A percentile compares a stretch with the other conserved stretches of the same genome.
Conservation (phyloP, 2,888 invertebrate genomes). For the Bembecia ichneumoniformis region DNA sequence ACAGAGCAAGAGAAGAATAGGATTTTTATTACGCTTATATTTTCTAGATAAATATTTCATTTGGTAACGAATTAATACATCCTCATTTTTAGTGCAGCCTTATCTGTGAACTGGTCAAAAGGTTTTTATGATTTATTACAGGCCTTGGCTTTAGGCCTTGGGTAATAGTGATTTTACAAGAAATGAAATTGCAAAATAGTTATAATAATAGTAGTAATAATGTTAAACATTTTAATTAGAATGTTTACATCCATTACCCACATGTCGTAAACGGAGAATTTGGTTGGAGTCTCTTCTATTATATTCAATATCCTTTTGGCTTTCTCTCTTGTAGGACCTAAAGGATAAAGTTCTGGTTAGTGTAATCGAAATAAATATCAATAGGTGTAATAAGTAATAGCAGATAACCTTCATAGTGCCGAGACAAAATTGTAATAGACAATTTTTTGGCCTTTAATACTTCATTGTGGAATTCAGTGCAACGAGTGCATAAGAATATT, state of each 20-base stretch:
- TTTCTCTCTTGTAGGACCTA: slow-evolving; percentile 42
- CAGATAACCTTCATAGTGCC: slow-evolving; percentile 31
- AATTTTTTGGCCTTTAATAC: slow-evolving; percentile 37
- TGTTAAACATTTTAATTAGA: slow-evolving; percentile 19
- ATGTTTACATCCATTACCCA: slow-evolving; percentile 22
- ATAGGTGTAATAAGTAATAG: background rate
- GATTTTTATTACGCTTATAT: too few species aligned
- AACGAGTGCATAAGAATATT: slow-evolving; percentile 23
- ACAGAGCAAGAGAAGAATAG: too few species aligned
- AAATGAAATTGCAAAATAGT: slow-evolving; percentile 20
- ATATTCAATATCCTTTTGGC: slow-evolving; percentile 41
- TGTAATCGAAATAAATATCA: too few species aligned
- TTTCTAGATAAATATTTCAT: too few species aligned
- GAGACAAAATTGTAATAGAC: slow-evolving; percentile 31
- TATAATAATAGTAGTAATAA: slow-evolving; percentile 20
- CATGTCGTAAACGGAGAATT: slow-evolving; percentile 28
- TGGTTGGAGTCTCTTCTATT: slow-evolving; percentile 37
- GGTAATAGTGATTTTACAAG: slow-evolving; percentile 5
- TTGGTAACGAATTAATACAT: too few species aligned
- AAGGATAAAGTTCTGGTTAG: too few species aligned
- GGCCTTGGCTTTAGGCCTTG: too few species aligned
- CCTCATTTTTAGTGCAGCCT: too few species aligned
- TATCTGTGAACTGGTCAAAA: too few species aligned
- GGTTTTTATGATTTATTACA: too few species aligned
- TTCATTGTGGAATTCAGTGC: slow-evolving; percentile 32